Evolutionary conservation across 2,888 invertebrate species (phyloP), one percentile per base, ranked within the genome.

Genomic region (Catocala sponsa): DNA sequence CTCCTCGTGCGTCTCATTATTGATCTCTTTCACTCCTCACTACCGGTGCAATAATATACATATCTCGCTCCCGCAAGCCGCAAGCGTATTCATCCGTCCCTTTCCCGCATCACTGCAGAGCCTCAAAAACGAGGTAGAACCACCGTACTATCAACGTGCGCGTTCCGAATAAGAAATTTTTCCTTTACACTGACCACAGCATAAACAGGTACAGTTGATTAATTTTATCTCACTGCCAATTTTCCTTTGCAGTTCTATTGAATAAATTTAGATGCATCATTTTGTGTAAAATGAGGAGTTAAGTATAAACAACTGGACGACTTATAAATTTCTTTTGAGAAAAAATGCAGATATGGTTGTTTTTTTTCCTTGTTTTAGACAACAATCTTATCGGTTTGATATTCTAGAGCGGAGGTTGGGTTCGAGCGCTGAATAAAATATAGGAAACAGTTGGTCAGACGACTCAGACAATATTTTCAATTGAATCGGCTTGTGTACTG

Each of bases 11-110:
- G 89, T 92, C 94, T 94, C 94, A 94, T 94, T 94, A 94, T 94
- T 92, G 94, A 94, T 94, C 94, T 94, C 94, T 94, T 94, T 94
- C 94, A 93, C 94, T 94, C 94, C 92, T 94, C 91, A 92, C 94
- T 92, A 94, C 94, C 94, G 94, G 93, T 94, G 94, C 94, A 94
- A 94, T 93, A 91, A 89, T 88, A 85, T 79, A 67, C 56, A 79
- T 74, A 65, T 88, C 89, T 78, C 87, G 68, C 76, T 92, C 83
- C 46, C 57, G 60, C 84, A 33, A 62, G 46, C 32, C 59, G 68
- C 70, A 75, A 67, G 71, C 76, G 56, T 67, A 79, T 91, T 78
- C 63, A 15, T 60, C 77, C 51, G 53, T 91, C 92, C 74, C 87
- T 60, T 72, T 92, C 85, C 55, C 88, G 81, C 93, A 90, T 82